Evolutionary conservation across 2,797 vertebrate species (phyloP).

Genomic region (Brachyrhaphis roseni): DNA sequence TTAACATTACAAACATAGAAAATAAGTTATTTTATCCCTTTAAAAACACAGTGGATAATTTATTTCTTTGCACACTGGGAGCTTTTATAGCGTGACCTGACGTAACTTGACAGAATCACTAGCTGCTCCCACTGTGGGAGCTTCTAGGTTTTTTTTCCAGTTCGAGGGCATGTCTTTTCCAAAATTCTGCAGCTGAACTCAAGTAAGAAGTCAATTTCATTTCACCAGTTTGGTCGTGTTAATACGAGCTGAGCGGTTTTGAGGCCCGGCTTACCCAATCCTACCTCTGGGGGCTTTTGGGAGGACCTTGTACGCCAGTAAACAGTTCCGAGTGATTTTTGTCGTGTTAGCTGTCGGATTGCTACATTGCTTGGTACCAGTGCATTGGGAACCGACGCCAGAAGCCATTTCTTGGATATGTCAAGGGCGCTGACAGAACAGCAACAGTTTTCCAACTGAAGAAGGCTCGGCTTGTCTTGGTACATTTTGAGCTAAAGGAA

Average conservation of each 20-base stretch:
- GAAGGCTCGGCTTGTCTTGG: not conserved
- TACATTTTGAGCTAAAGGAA: not conserved
- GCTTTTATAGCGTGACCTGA: not conserved
- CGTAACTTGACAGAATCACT: not conserved
- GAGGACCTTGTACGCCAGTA: not conserved
- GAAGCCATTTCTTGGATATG: not conserved
- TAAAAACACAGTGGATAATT: not conserved
- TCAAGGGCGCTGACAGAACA: not conserved
- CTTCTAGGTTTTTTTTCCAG: not conserved
- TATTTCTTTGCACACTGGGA: not conserved
- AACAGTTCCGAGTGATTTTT: not conserved
- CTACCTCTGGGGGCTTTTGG: not conserved
- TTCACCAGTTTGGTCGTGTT: not conserved
- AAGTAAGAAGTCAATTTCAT: not conserved
- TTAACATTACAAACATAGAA: not conserved
- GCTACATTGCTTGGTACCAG: not conserved
- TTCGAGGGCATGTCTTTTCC: not conserved
- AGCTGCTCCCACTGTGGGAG: not conserved
- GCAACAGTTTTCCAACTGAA: not conserved
- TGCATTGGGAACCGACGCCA: not conserved
- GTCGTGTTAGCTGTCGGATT: not conserved
- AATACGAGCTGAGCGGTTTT: not conserved
- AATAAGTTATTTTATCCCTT: not conserved
- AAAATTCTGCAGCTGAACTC: slow-evolving; percentile 4
- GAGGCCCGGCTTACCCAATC: not conserved